These are phyloP conservation scores for Neotragus moschatus DNA, from an alignment of 2,113 vertebrate genomes.

Conservation along the genomic window DNA sequence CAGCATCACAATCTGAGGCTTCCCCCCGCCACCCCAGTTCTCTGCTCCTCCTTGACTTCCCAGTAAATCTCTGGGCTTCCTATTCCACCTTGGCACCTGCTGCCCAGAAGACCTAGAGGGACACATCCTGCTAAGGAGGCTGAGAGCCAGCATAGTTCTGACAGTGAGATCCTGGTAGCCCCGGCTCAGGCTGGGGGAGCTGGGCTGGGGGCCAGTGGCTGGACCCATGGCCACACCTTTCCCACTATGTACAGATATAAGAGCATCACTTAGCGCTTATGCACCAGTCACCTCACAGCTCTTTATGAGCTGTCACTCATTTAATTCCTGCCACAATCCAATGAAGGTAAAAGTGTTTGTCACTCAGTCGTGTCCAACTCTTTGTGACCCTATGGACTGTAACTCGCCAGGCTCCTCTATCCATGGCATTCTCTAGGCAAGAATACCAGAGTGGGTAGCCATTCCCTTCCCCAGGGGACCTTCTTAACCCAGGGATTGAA, in stretches of 20 bases:
- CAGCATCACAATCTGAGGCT: background rate
- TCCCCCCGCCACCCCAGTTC: background rate
- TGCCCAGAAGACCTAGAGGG: background rate
- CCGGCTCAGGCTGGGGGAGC: fast-evolving
- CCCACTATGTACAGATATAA: fast-evolving
- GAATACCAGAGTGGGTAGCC: background rate
- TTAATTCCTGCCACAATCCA: background rate
- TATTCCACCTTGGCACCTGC: fast-evolving
- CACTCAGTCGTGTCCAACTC: background rate
- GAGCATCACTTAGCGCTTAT: fast-evolving
- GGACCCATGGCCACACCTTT: background rate
- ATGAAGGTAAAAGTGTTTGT: background rate
- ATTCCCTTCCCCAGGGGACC: background rate
- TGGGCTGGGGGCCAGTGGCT: background rate
- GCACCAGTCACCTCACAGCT: background rate
- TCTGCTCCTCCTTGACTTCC: background rate
- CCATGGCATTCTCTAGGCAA: background rate
- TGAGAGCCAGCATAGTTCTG: background rate
- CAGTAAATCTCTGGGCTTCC: background rate
- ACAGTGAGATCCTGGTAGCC: background rate
- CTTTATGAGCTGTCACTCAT: fast-evolving
- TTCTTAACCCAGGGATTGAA: background rate
- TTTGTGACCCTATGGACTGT: background rate
- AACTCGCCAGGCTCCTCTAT: background rate
- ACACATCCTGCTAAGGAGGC: background rate